phyloP scores from a whole-genome alignment of 2,888 invertebrate species.

The Drosophila limbata region DNA sequence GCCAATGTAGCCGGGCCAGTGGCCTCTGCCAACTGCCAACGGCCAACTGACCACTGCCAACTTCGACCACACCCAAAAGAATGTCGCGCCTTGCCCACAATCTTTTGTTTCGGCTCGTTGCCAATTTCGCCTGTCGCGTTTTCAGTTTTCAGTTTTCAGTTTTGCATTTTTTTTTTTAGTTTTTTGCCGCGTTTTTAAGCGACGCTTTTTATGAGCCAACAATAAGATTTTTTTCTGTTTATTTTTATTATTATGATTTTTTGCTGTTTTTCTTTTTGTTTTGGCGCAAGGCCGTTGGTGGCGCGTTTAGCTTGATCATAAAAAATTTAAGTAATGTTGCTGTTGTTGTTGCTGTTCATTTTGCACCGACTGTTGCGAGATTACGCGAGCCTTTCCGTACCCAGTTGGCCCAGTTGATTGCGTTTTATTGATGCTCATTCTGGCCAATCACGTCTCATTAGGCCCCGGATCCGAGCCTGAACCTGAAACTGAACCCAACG shows the following conservation, averaged over 20 bases:
- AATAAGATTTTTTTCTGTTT: conserved; percentile 44
- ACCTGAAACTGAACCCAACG: conserved; percentile 9
- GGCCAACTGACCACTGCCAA: neutral
- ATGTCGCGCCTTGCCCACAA: conserved; percentile 46
- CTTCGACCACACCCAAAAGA: conserved; percentile 52
- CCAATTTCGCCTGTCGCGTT: conserved; percentile 30
- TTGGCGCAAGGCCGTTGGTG: conserved; percentile 59
- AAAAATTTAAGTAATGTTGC: conserved; percentile 35
- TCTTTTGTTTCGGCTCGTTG: conserved; percentile 50
- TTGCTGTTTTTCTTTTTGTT: conserved; percentile 4
- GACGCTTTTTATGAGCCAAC: conserved; percentile 52
- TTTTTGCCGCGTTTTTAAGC: conserved; percentile 42
- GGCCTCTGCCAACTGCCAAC: conserved; percentile 9
- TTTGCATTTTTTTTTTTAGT: conserved; percentile 12
- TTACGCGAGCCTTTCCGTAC: conserved; percentile 46
- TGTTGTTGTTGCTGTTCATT: conserved; percentile 19
- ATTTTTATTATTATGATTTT: conserved; percentile 13
- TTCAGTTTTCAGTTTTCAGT: conserved; percentile 21
- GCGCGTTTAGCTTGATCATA: conserved; percentile 50
- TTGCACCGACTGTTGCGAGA: conserved; percentile 13
- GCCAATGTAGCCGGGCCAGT: conserved; percentile 11
- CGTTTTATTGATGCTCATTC: conserved; percentile 40
- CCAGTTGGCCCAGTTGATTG: conserved; percentile 49
- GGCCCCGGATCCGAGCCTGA: conserved; percentile 11
- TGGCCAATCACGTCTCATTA: conserved; percentile 44